These are phyloP conservation scores for Kradibia gibbosae DNA, from an alignment of 1,140 invertebrate genomes.

Conservation along the genomic window DNA sequence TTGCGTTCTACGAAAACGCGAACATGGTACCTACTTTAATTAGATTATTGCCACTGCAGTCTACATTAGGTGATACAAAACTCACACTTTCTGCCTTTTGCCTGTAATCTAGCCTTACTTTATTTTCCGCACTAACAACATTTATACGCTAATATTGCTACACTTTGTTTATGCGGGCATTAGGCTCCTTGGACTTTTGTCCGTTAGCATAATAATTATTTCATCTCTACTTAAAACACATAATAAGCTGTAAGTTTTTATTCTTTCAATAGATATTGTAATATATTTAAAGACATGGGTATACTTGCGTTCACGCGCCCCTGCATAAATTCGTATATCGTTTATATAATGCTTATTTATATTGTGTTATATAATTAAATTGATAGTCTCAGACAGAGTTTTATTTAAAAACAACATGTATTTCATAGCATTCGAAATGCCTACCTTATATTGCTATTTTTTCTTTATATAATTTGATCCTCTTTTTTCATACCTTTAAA, in stretches of 20 bases:
- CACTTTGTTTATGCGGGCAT: slow-evolving; percentile 59
- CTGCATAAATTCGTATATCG: slow-evolving; percentile 33
- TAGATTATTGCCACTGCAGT: slow-evolving; percentile 50
- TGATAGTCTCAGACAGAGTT: slow-evolving; percentile 27
- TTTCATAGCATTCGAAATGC: slow-evolving; percentile 23
- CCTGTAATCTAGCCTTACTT: background rate
- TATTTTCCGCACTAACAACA: slow-evolving; percentile 48
- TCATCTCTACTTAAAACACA: slow-evolving; percentile 48
- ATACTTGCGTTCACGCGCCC: slow-evolving; percentile 36
- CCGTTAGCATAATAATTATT: slow-evolving; percentile 47
- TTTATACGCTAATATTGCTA: slow-evolving; percentile 69
- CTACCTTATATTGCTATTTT: slow-evolving; percentile 42
- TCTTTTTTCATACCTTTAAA: slow-evolving; percentile 1
- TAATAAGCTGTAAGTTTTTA: slow-evolving; percentile 51
- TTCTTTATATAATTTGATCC: slow-evolving; percentile 35
- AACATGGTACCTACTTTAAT: slow-evolving; percentile 43
- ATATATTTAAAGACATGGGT: slow-evolving; percentile 35
- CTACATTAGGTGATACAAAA: slow-evolving; percentile 48
- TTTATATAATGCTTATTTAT: slow-evolving; percentile 35
- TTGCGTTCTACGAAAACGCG: slow-evolving; percentile 39
- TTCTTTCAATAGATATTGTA: slow-evolving; percentile 37
- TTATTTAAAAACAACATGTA: slow-evolving; percentile 34
- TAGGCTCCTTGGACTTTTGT: slow-evolving; percentile 61
- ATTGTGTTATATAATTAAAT: slow-evolving; percentile 35
- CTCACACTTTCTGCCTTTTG: background rate